Percentiles rank a stretch among this genome's conserved stretches.
These are phyloP conservation scores for Aporrectodea caliginosa DNA, from an alignment of 1,140 invertebrate species.

Conservation along the genomic window DNA sequence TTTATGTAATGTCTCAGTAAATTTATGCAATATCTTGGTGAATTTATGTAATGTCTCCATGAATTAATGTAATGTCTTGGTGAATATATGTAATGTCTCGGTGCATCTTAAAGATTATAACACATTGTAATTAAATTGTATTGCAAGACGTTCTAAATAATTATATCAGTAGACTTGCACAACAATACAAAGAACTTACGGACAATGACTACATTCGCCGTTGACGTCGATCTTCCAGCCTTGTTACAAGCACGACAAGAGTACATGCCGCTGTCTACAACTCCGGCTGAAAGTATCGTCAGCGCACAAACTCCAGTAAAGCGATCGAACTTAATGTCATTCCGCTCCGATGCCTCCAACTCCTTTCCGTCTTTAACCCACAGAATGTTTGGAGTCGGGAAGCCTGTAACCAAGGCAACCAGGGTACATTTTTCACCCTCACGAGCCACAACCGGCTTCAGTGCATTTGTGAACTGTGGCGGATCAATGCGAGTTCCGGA, in stretches of 20 bases:
- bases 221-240: conserved; percentile 77
- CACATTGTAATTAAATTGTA: too few species aligned
- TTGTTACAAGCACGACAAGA: conserved; percentile 85
- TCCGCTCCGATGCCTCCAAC: neutral
- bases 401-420: conserved; percentile 62
- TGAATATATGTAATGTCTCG: too few species aligned
- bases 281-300: conserved; percentile 37
- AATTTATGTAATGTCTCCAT: too few species aligned
- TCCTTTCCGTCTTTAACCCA: conserved; percentile 37
- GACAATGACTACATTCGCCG: conserved; percentile 85
- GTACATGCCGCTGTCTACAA: conserved; percentile 88
- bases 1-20: too few species aligned
- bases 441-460: conserved; percentile 83
- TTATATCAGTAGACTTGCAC: too few species aligned
- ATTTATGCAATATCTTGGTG: too few species aligned
- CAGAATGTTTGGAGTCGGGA: conserved; percentile 31
- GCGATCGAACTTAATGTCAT: conserved; percentile 12
- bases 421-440: conserved; percentile 75
- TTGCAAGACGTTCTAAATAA: too few species aligned
- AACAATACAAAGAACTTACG: too few species aligned
- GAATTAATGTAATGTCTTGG: too few species aligned
- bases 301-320: neutral
- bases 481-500: conserved; percentile 55
- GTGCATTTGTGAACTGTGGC: conserved; percentile 89
- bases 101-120: too few species aligned